phyloP scores from a whole-genome alignment of 2,797 vertebrate species.

The Lophius americanus region DNA sequence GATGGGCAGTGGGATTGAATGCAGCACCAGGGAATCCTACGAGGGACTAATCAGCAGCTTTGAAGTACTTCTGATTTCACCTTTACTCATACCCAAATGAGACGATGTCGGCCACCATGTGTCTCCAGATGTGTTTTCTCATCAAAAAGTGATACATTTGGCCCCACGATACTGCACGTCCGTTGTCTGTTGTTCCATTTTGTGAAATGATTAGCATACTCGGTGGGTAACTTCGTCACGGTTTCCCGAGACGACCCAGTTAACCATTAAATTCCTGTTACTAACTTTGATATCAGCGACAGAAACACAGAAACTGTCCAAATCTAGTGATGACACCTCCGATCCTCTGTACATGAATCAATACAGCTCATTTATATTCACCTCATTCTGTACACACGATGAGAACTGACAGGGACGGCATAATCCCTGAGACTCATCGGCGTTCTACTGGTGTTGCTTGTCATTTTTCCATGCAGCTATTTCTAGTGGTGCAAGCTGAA shows the following conservation, averaged over 20 bases:
- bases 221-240: constrained; percentile 42
- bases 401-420: constrained; percentile 35
- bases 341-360: constrained; percentile 36
- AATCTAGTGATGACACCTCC: constrained; percentile 25
- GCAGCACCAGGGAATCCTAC: constrained; percentile 30
- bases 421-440: constrained; percentile 27
- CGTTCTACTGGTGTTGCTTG: constrained; percentile 65
- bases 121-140: constrained; percentile 49
- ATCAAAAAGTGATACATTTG: constrained; percentile 36
- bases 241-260: no score
- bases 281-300: constrained; percentile 26
- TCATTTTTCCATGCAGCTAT: constrained; percentile 62
- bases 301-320: not conserved
- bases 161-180: constrained; percentile 40
- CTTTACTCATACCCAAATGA: constrained; percentile 20
- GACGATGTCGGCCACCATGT: constrained; percentile 26
- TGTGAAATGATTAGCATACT: constrained; percentile 65
- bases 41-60: constrained; percentile 23
- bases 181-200: constrained; percentile 46
- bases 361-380: constrained; percentile 31
- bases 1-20: constrained; percentile 42
- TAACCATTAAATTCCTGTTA: constrained; percentile 9
- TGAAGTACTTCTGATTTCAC: constrained; percentile 33
- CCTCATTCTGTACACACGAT: constrained; percentile 15
- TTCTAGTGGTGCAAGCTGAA: constrained; percentile 45